phyloP scores from a whole-genome alignment of 2,113 vertebrate species.

The Leiothrix lutea region DNA sequence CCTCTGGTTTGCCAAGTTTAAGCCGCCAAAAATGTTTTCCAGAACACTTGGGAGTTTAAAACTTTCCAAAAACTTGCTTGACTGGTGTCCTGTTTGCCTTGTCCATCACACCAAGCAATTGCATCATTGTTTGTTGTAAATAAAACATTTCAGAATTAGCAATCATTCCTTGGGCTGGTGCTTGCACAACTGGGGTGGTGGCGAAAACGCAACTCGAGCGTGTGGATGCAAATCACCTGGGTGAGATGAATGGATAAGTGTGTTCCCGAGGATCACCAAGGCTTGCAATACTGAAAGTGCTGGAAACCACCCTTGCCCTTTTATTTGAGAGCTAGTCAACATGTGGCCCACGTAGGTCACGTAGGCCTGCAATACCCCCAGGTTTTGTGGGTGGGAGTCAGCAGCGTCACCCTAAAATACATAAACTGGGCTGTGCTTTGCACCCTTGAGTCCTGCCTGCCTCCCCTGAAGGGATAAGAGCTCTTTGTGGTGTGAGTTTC shows the following conservation, averaged over 20 bases:
- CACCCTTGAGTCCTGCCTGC: neutral
- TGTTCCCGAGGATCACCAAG: neutral
- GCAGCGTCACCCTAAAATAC: neutral
- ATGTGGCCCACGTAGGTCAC: neutral
- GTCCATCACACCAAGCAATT: neutral
- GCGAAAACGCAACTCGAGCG: fast-evolving
- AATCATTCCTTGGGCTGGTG: fast-evolving
- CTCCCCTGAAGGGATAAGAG: neutral
- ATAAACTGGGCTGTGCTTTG: neutral
- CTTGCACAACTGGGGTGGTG: neutral
- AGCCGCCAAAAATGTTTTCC: no score
- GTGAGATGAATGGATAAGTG: neutral
- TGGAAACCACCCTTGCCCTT: neutral
- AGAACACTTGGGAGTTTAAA: neutral
- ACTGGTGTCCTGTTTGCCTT: neutral
- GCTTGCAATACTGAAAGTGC: neutral
- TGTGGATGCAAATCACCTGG: neutral
- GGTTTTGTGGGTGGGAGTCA: neutral
- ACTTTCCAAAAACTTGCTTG: neutral
- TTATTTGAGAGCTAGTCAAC: neutral
- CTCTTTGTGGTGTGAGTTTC: neutral
- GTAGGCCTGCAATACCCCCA: neutral
- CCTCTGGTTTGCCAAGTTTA: no score
- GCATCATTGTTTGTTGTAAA: neutral
- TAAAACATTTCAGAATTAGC: neutral